Evolutionary conservation across 2,797 vertebrate genomes (phyloP).

Genomic region (Falco concolor): DNA sequence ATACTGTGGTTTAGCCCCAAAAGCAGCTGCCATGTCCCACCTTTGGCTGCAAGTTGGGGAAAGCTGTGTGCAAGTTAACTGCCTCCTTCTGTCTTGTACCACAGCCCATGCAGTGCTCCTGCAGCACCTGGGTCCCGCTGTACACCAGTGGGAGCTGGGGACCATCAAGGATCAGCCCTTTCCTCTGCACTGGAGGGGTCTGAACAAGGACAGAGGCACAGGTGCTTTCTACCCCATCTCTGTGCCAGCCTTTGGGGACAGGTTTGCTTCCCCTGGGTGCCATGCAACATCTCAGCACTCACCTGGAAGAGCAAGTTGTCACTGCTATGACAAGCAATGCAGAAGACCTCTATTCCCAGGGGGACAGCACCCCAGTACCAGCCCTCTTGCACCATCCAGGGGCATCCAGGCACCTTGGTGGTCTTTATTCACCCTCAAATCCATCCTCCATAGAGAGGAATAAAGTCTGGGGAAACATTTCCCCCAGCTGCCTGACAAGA

Average conservation of each 20-base stretch:
- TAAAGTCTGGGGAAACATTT: background rate
- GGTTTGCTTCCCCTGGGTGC: fast-evolving
- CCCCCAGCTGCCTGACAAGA: background rate
- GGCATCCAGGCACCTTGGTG: background rate
- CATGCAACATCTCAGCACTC: fast-evolving
- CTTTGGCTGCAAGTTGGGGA: fast-evolving
- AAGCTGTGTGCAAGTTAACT: fast-evolving
- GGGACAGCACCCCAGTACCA: background rate
- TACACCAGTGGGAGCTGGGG: background rate
- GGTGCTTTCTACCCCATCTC: background rate
- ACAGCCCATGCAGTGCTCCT: fast-evolving
- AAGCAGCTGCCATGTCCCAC: fast-evolving
- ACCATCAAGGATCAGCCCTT: background rate
- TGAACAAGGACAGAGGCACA: background rate
- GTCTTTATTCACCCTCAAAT: background rate
- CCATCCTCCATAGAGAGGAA: background rate
- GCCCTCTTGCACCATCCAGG: too few relatives aligned
- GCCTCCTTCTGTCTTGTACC: background rate
- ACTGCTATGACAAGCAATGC: fast-evolving
- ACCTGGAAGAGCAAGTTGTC: background rate
- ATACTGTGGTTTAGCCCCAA: background rate
- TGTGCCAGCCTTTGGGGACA: background rate
- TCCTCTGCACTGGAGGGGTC: background rate
- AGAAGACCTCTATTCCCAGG: background rate
- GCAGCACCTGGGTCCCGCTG: background rate